Percentiles rank a stretch among this genome's conserved stretches.
Evolutionary conservation across 1,140 invertebrate genomes (phyloP).

Genomic region (Drosophila eugracilis): DNA sequence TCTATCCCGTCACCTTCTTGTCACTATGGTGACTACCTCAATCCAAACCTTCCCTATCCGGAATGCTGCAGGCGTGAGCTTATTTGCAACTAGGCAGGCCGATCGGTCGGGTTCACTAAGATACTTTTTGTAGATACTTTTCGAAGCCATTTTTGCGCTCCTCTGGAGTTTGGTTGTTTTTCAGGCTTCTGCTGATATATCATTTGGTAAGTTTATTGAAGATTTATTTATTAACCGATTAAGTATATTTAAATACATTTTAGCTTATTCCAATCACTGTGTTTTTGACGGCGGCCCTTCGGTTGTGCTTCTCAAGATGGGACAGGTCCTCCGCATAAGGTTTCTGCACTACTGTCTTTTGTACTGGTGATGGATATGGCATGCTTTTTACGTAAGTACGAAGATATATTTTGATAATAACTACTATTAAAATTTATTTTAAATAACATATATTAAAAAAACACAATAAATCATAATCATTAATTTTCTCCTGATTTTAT

Average conservation of each 20-base stretch:
- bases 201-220: slow-evolving; percentile 9
- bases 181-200: background rate
- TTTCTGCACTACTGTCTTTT: slow-evolving; percentile 38
- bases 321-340: slow-evolving; percentile 13
- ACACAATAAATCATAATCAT: too few species aligned
- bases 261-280: slow-evolving; percentile 53
- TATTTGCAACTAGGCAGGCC: slow-evolving; percentile 30
- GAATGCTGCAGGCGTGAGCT: slow-evolving; percentile 38
- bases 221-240: too few species aligned
- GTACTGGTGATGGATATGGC: slow-evolving; percentile 53
- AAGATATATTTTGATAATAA: too few species aligned
- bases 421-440: too few species aligned
- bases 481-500: too few species aligned
- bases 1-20: slow-evolving; percentile 7
- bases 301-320: slow-evolving; percentile 21
- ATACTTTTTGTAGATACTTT: background rate
- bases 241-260: background rate
- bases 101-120: background rate
- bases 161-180: slow-evolving; percentile 6
- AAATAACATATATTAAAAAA: too few species aligned
- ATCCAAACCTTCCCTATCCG: slow-evolving; percentile 43
- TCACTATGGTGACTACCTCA: slow-evolving; percentile 6
- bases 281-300: slow-evolving; percentile 46
- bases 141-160: background rate
- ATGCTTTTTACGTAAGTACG: slow-evolving; percentile 47